Evolutionary conservation across 2,888 invertebrate species (phyloP).

Genomic region (Callinectes sapidus): DNA sequence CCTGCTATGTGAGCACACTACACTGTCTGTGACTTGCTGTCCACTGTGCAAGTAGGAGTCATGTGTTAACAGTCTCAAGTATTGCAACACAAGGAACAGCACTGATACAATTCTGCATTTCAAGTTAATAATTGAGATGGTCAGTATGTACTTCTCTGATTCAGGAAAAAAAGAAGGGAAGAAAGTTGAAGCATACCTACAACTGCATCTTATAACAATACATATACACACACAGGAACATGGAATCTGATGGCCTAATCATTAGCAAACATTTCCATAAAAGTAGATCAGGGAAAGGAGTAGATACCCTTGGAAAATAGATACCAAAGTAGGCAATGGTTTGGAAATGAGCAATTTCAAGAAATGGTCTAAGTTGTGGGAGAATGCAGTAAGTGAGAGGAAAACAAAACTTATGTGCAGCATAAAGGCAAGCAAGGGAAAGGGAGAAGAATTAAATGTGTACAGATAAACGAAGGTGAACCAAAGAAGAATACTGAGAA

Average conservation of each 20-base stretch:
- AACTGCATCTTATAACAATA: background rate
- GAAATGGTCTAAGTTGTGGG: background rate
- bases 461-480: background rate
- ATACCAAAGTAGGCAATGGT: background rate
- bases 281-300: conserved; percentile 17
- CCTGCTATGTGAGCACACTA: background rate
- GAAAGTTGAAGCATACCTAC: background rate
- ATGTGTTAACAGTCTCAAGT: background rate
- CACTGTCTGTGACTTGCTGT: conserved; percentile 5
- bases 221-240: no score
- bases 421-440: background rate
- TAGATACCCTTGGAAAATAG: background rate
- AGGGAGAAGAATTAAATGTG: background rate
- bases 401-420: background rate
- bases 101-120: background rate
- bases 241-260: background rate
- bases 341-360: background rate
- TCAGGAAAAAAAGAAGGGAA: background rate
- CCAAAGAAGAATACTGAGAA: background rate
- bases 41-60: background rate
- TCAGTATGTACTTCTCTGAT: background rate
- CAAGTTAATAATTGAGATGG: background rate
- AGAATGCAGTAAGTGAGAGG: background rate
- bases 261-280: background rate
- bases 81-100: background rate